Conservation (phyloP, 2,113 vertebrate genomes). For the Rhipidura dahli region DNA sequence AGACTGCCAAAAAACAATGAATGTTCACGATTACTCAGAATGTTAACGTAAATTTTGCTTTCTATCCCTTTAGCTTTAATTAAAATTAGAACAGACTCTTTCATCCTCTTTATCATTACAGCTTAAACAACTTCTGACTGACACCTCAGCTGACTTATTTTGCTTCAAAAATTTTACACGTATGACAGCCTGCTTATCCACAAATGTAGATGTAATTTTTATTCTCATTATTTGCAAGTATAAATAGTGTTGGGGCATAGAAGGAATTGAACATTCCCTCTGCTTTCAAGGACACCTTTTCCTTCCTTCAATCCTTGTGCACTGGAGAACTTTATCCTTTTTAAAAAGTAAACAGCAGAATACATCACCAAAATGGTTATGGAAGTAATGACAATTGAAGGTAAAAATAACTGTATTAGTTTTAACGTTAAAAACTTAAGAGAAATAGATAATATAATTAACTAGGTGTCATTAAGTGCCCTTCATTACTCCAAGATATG, state of each 20-base stretch:
- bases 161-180: not conserved
- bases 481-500: not conserved
- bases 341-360: not conserved
- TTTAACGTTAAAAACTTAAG: not conserved
- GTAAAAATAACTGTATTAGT: not conserved
- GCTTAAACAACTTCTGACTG: not conserved
- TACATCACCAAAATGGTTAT: not conserved
- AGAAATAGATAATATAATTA: not conserved
- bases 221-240: not conserved
- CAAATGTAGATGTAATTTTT: not conserved
- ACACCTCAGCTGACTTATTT: not conserved
- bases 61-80: not conserved
- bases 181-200: not conserved
- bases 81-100: slow-evolving; percentile 22
- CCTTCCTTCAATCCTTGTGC: not conserved
- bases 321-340: not conserved
- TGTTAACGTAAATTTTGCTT: not conserved
- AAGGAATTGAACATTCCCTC: not conserved
- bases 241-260: not conserved
- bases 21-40: slow-evolving; percentile 14
- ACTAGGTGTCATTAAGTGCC: not conserved
- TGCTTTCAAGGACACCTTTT: not conserved
- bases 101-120: not conserved
- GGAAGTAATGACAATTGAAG: not conserved
- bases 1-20: not conserved